A percentile compares a stretch with the other conserved stretches of the same genome.
Conservation (phyloP, 2,113 vertebrate genomes). For the Cacatua alba region DNA sequence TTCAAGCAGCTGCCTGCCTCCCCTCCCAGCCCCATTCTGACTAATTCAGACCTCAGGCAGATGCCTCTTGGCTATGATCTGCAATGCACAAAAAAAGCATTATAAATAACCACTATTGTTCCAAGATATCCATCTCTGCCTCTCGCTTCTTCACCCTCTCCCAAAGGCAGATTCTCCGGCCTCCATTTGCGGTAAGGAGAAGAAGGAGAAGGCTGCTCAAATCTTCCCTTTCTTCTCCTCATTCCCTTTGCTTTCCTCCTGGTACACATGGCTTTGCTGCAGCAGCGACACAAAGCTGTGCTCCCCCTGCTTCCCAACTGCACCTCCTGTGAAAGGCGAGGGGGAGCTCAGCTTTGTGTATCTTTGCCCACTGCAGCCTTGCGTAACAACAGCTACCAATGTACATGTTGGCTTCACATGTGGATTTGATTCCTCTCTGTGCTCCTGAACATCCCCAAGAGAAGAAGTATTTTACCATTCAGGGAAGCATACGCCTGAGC, state of each 20-base stretch:
- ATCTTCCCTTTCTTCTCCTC: not conserved
- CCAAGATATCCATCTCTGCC: conserved; percentile 5
- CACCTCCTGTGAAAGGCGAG: accelerated
- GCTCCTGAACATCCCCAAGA: not conserved
- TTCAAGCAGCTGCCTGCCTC: conserved; percentile 15
- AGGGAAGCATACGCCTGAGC: not conserved
- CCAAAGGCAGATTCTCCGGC: not conserved
- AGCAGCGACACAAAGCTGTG: not conserved
- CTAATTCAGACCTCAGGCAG: conserved; percentile 50
- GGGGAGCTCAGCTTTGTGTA: not conserved
- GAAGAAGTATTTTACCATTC: not conserved
- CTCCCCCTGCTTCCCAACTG: not conserved
- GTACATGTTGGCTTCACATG: not conserved
- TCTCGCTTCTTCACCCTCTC: not conserved
- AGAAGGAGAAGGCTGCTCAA: not conserved
- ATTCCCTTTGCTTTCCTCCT: not conserved
- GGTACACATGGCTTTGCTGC: accelerated
- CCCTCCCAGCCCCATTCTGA: not conserved
- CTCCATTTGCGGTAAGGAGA: not conserved
- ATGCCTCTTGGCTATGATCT: conserved; percentile 29
- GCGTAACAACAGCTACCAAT: not conserved
- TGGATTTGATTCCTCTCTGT: not conserved
- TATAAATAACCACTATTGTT: conserved; percentile 47
- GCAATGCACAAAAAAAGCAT: not conserved
- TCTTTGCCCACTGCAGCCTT: not conserved